Evolutionary conservation across 2,113 vertebrate species (phyloP).

Genomic region (Montifringilla adamsi): DNA sequence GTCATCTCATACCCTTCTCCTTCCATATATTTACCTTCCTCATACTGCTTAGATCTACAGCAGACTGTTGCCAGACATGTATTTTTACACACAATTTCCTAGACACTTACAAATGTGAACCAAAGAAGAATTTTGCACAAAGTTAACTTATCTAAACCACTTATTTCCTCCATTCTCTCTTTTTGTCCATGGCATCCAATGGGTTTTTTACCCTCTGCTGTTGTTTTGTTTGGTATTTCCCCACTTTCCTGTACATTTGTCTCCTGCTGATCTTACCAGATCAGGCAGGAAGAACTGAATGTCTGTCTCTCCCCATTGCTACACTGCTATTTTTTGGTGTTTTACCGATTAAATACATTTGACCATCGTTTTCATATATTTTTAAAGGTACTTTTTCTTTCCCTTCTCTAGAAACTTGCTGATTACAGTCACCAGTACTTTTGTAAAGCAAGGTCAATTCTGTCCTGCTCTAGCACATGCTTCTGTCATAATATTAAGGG

Average conservation of each 20-base stretch:
- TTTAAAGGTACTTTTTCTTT: neutral
- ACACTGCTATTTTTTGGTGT: neutral
- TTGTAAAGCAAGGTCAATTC: neutral
- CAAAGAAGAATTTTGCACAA: neutral
- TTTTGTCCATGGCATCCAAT: neutral
- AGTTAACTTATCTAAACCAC: neutral
- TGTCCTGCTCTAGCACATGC: neutral
- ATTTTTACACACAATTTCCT: conserved; percentile 5
- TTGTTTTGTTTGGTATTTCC: neutral
- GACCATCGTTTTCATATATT: neutral
- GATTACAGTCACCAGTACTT: neutral
- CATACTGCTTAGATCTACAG: neutral
- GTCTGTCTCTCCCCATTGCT: neutral
- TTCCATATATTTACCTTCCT: neutral
- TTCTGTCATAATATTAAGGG: neutral
- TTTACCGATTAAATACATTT: neutral
- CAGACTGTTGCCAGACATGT: neutral
- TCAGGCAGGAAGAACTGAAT: neutral
- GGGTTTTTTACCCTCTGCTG: neutral
- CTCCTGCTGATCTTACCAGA: neutral
- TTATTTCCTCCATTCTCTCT: neutral
- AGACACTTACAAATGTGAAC: neutral
- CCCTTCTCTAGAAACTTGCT: neutral
- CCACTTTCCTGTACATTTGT: neutral
- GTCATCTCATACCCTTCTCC: neutral